These are phyloP conservation scores for Platygyra sinensis DNA, from an alignment of 64 coral and sea anemone genomes.

Conservation along the genomic window DNA sequence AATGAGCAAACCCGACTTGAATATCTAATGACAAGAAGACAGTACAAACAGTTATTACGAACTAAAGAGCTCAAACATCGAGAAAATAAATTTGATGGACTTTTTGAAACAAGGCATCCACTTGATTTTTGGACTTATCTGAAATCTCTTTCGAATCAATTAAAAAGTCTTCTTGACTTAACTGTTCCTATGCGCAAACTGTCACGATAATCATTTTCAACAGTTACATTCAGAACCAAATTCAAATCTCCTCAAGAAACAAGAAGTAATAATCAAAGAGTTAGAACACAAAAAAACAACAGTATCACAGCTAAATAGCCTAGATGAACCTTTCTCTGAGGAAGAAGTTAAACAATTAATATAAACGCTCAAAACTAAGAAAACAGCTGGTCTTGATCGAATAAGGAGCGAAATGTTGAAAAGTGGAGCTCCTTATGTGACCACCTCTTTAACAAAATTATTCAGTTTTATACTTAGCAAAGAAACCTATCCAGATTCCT, in stretches of 20 bases:
- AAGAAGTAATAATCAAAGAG: neutral
- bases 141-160: neutral
- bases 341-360: neutral
- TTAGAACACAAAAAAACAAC: too few relatives aligned
- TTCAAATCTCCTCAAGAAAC: neutral
- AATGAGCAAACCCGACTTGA: too few relatives aligned
- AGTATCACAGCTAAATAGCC: too few relatives aligned
- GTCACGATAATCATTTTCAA: neutral
- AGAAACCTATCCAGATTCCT: neutral
- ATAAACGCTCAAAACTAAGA: neutral
- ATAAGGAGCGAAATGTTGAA: conserved; percentile 19
- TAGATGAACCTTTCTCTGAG: neutral
- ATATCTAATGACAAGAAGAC: too few relatives aligned
- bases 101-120: neutral
- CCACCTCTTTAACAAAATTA: neutral
- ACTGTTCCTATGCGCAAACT: neutral
- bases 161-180: neutral
- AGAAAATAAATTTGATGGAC: neutral
- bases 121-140: neutral
- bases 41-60: too few relatives aligned
- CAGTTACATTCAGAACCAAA: neutral
- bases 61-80: neutral
- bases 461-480: neutral
- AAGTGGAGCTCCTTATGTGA: neutral
- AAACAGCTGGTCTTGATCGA: neutral